Evolutionary conservation across 2,797 vertebrate species (phyloP).

Genomic region (Amazona ochrocephala): DNA sequence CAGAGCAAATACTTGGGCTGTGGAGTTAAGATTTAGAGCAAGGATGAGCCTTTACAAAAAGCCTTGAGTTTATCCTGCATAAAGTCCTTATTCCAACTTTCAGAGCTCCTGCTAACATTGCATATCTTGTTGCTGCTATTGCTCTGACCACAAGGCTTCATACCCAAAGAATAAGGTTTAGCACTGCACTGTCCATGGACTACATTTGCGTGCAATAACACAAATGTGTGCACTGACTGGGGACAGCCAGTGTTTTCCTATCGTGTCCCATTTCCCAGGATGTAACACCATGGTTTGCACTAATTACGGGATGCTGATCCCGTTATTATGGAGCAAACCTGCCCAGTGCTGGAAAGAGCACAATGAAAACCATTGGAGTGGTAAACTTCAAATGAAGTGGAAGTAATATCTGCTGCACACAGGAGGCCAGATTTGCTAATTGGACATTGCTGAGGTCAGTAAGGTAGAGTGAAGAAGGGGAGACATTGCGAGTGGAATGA

Average conservation of each 20-base stretch:
- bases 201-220: background rate
- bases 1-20: background rate
- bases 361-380: background rate
- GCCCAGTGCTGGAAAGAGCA: background rate
- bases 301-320: background rate
- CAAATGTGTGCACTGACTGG: background rate
- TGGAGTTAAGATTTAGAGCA: background rate
- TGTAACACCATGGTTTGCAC: fast-evolving
- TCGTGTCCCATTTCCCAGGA: background rate
- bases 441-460: background rate
- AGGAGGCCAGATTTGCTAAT: background rate
- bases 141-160: background rate
- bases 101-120: background rate
- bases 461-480: background rate
- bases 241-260: background rate
- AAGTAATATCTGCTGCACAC: background rate
- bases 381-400: background rate
- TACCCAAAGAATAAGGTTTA: background rate
- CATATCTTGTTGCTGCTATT: fast-evolving
- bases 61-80: background rate
- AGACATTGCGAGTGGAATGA: fast-evolving
- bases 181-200: background rate
- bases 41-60: background rate
- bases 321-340: background rate
- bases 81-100: background rate